Conservation (phyloP, 2,113 vertebrate genomes). For the Mustela lutreola region DNA sequence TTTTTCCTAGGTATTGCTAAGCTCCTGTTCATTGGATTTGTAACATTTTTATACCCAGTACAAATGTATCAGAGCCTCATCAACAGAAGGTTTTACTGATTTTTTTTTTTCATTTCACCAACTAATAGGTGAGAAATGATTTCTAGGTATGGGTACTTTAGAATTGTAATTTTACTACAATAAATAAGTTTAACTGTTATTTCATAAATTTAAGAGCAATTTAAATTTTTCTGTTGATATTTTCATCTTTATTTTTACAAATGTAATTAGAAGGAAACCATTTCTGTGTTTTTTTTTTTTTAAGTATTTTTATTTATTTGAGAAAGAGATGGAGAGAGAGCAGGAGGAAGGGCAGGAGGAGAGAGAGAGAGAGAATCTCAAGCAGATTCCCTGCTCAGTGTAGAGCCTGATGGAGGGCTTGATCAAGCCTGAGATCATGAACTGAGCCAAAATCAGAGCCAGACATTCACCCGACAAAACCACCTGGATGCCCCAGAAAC, state of each 20-base stretch:
- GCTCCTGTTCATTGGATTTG: neutral
- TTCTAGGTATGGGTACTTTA: neutral
- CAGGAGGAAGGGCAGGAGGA: neutral
- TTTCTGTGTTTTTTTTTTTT: neutral
- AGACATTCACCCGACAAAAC: neutral
- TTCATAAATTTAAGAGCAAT: neutral
- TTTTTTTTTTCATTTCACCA: neutral
- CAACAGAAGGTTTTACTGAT: neutral
- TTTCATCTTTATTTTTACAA: neutral
- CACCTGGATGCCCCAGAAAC: neutral
- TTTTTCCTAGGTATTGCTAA: neutral
- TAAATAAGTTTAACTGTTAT: neutral
- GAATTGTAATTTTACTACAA: neutral
- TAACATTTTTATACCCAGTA: neutral
- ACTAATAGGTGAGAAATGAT: neutral
- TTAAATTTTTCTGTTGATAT: neutral
- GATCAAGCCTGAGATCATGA: neutral
- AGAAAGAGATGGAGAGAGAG: neutral
- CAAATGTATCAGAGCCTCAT: neutral
- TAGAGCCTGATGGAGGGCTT: neutral
- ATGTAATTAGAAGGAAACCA: neutral
- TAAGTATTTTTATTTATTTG: neutral
- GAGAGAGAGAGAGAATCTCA: neutral
- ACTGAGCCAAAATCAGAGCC: neutral
- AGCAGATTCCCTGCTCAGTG: neutral